Base-by-base conservation (phyloP, 2,797 vertebrate species). In the Columba guinea region DNA sequence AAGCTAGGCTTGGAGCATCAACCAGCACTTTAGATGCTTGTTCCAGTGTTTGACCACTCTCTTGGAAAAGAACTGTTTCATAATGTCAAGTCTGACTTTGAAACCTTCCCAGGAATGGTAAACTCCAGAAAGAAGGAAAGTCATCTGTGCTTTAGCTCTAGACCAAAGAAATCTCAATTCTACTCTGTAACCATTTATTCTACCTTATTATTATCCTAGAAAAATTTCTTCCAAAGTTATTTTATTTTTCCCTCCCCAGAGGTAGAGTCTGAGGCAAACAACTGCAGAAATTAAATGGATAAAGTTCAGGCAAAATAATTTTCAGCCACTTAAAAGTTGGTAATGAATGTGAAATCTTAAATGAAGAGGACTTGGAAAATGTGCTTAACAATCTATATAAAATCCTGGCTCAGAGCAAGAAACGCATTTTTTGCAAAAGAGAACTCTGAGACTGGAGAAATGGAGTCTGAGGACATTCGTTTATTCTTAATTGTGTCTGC, bases 401-500 rank as follows among this genome's bases (percentile, higher is more conserved):
- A 95, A 39, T 55, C 80, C 32, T 88, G 28, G 26, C 79, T 73
- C 79, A 93, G 49, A 70, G 39, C 26, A 37, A 71, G 53, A 93
- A 75, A 62, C n/a, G 4, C 78, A 51, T 82, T 97, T 84, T 95
- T 96, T 52, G 94, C n/a, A 84, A 94, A 96, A 95, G 82, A 89
- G 12, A 75, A 87, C 44, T 90, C 67, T 76, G 48, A 94, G 90
- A 80, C 10, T 35, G 35, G 28, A 91, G 80, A 88, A 90, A 23
- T 71, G 89, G 35, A 65, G 49, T 95, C 74, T 95, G 76, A 95
- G 73, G 41, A 73, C 46, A 91, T 94, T 94, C 93, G 35, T 70
- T 94, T 92, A 90, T 95, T 96, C 92, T 95, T 97, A 97, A 96
- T 97, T 97, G 65, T 89, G 39, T 96, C 94, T 96, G 63, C 67